These are phyloP conservation scores for Allophyes oxyacanthae DNA, from an alignment of 2,888 invertebrate genomes.

Conservation along the genomic window DNA sequence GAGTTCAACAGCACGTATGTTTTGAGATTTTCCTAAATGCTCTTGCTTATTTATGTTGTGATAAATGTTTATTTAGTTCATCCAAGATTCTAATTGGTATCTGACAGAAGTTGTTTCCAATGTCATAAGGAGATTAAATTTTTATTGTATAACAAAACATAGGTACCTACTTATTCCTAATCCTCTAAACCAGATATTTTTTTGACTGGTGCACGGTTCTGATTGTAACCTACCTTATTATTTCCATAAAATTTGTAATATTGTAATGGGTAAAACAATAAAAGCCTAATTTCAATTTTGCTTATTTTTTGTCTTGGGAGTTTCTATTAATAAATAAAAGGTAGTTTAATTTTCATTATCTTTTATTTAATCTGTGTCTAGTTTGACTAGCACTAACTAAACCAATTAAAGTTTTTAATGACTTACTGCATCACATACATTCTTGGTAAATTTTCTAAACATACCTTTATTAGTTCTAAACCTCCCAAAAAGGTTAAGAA, in stretches of 20 bases:
- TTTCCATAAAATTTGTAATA: too few species aligned
- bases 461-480: slow-evolving; percentile 23
- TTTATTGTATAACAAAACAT: too few species aligned
- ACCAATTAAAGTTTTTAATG: slow-evolving; percentile 5
- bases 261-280: too few species aligned
- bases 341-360: too few species aligned
- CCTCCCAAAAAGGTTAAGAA: slow-evolving; percentile 41
- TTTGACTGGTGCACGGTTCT: neutral
- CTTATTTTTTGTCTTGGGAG: too few species aligned
- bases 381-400: slow-evolving; percentile 1
- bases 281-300: too few species aligned
- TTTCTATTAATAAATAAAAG: too few species aligned
- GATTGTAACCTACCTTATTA: neutral
- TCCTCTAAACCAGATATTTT: too few species aligned
- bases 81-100: neutral
- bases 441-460: slow-evolving; percentile 17
- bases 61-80: neutral
- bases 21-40: neutral
- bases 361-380: neutral
- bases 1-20: neutral
- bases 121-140: slow-evolving; percentile 5
- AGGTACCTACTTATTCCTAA: too few species aligned
- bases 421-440: slow-evolving; percentile 7
- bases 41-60: neutral
- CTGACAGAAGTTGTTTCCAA: neutral